Evolutionary conservation across 2,888 invertebrate genomes (phyloP).

Genomic region (Meganola albula): DNA sequence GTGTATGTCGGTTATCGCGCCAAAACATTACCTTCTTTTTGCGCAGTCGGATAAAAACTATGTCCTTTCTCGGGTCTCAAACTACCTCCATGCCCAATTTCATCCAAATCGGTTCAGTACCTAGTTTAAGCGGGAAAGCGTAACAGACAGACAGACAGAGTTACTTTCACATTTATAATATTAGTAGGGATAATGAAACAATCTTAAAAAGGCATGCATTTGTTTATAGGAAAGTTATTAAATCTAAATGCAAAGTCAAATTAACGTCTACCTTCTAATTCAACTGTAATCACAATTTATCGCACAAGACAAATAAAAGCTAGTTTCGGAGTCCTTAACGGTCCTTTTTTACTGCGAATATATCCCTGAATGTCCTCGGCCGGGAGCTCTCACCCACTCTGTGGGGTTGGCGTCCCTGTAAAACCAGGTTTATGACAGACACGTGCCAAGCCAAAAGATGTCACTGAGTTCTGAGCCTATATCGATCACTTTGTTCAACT

Average conservation of each 20-base stretch:
- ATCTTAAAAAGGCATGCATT: constrained; percentile 24
- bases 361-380: constrained; percentile 36
- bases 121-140: no score
- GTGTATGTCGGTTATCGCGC: no score
- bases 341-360: constrained; percentile 50
- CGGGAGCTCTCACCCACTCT: constrained; percentile 38
- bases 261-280: no score
- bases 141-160: no score
- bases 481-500: constrained; percentile 36
- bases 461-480: constrained; percentile 39
- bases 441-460: constrained; percentile 55
- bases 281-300: constrained; percentile 43
- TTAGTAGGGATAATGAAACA: no score
- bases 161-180: no score
- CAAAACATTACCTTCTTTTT: no score
- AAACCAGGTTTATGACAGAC: constrained; percentile 70
- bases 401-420: constrained; percentile 51
- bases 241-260: no score
- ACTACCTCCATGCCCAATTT: no score
- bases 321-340: constrained; percentile 46
- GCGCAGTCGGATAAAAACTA: no score
- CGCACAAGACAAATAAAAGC: constrained; percentile 41
- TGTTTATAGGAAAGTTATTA: constrained; percentile 18
- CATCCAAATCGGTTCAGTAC: no score
- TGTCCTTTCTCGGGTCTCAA: no score